Percentiles rank a stretch among this genome's conserved stretches.
Evolutionary conservation across 1,140 invertebrate species (phyloP).

Genomic region (Caenorhabditis brenneri): DNA sequence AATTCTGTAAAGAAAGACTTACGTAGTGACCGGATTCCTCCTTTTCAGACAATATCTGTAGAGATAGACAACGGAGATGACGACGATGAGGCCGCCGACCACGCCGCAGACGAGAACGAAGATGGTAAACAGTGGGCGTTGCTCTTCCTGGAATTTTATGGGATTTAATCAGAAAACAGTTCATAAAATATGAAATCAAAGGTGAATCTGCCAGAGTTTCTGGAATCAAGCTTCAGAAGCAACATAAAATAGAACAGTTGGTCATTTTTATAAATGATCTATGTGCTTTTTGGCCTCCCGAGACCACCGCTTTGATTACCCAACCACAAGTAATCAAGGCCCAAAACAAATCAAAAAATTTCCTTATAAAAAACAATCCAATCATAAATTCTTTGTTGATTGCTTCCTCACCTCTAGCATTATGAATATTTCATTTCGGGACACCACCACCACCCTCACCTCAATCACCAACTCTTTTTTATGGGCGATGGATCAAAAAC

Average conservation of each 20-base stretch:
- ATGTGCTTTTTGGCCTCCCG: too few relatives aligned
- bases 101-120: constrained; percentile 54
- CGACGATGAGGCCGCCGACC: constrained; percentile 56
- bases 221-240: too few relatives aligned
- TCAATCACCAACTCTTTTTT: too few relatives aligned
- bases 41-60: constrained; percentile 57
- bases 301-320: too few relatives aligned
- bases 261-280: too few relatives aligned
- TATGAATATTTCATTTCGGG: constrained; percentile 20
- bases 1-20: constrained; percentile 12
- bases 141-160: constrained; percentile 48
- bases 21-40: constrained; percentile 54
- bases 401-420: not conserved
- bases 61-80: constrained; percentile 58
- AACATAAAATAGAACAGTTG: too few relatives aligned
- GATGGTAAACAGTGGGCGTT: constrained; percentile 58
- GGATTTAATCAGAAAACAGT: not conserved
- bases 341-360: too few relatives aligned
- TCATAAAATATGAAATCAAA: too few relatives aligned
- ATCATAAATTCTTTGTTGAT: not conserved
- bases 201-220: too few relatives aligned
- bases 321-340: too few relatives aligned
- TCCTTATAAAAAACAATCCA: not conserved
- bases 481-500: not conserved
- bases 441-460: not conserved